Evolutionary conservation across 2,888 invertebrate species (phyloP).

Genomic region (Villa cingulata): DNA sequence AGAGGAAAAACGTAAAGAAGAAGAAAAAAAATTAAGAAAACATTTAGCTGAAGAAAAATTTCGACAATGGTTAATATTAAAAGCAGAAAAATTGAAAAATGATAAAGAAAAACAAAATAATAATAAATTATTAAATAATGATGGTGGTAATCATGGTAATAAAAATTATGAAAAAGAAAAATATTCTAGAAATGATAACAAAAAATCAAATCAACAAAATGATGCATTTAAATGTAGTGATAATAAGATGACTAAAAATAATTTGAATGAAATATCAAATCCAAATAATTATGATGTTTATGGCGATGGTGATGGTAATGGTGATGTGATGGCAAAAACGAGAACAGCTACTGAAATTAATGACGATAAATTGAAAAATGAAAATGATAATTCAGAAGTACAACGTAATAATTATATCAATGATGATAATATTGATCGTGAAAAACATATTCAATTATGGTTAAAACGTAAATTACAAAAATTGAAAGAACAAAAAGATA

Average conservation of each 20-base stretch:
- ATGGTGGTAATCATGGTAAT: slow-evolving; percentile 3
- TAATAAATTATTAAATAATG: background rate
- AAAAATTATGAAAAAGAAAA: slow-evolving; percentile 6
- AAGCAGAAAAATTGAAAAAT: slow-evolving; percentile 12
- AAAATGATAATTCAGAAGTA: background rate
- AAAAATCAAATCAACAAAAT: too few species aligned
- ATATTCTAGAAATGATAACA: background rate
- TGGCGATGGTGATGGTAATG: background rate
- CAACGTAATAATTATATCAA: background rate
- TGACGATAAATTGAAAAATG: background rate
- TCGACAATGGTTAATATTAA: slow-evolving; percentile 24
- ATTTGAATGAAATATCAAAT: background rate
- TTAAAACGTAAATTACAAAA: slow-evolving; percentile 21
- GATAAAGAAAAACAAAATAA: background rate
- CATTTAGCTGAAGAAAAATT: slow-evolving; percentile 21
- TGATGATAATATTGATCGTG: background rate
- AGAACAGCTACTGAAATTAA: background rate
- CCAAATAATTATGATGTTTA: background rate
- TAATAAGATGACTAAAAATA: too few species aligned
- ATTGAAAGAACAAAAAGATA: slow-evolving; percentile 18
- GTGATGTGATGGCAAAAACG: too few species aligned
- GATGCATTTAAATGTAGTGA: too few species aligned
- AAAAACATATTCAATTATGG: slow-evolving; percentile 19
- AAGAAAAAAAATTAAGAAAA: slow-evolving; percentile 20
- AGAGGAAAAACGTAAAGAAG: slow-evolving; percentile 13